phyloP scores from a whole-genome alignment of 2,888 invertebrate species.

The Acleris laterana region DNA sequence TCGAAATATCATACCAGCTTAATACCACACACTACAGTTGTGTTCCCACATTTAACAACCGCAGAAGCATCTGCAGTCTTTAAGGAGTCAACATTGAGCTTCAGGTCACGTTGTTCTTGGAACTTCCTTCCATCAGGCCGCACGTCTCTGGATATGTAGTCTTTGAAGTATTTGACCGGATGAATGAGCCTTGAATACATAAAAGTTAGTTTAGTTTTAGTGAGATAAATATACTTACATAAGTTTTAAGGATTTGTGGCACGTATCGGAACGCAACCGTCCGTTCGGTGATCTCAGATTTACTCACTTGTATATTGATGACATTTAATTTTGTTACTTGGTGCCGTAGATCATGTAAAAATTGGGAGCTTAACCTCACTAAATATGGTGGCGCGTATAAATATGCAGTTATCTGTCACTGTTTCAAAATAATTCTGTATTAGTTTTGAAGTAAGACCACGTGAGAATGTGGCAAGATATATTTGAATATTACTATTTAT shows the following conservation, averaged over 20 bases:
- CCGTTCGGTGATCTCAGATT: no score
- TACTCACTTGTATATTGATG: conserved; percentile 71
- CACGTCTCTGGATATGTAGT: conserved; percentile 87
- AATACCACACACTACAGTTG: conserved; percentile 93
- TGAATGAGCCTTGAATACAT: conserved; percentile 87
- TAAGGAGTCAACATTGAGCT: conserved; percentile 69
- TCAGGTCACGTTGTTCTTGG: conserved; percentile 86
- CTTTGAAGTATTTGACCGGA: conserved; percentile 90
- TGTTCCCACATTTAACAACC: conserved; percentile 91
- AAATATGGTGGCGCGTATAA: not conserved
- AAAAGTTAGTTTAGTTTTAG: not conserved
- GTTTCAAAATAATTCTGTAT: not conserved
- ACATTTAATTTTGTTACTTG: conserved; percentile 48
- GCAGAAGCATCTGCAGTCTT: conserved; percentile 89
- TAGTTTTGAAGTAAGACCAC: not conserved
- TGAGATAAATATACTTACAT: not conserved
- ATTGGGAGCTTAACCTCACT: conserved; percentile 12
- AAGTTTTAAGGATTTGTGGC: not conserved
- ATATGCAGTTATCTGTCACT: not conserved
- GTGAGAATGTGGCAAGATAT: no score
- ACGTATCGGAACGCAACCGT: no score
- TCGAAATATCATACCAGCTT: conserved; percentile 86
- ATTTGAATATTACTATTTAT: no score
- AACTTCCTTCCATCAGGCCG: conserved; percentile 92
- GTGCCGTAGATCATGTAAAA: conserved; percentile 14